Conservation (phyloP, 2,113 vertebrate genomes). For the Leucosticte australis region DNA sequence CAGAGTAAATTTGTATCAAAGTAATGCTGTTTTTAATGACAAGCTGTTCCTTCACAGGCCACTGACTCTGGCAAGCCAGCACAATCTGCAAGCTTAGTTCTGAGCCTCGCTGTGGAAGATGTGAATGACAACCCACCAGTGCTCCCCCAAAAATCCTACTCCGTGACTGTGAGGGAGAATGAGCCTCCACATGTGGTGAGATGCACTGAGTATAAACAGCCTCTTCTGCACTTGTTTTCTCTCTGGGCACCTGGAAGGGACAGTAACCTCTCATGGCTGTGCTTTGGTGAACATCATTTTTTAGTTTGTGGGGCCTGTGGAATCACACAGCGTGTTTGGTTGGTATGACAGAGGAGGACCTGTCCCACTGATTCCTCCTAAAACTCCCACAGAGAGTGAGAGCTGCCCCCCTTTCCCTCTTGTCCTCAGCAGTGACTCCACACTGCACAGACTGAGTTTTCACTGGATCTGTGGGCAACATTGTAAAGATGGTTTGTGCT, state of each 20-base stretch:
- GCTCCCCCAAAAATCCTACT: slow-evolving; percentile 32
- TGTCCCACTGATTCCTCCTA: background rate
- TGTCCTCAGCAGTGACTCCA: background rate
- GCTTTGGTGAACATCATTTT: accelerated
- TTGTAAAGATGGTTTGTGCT: background rate
- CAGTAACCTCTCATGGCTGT: background rate
- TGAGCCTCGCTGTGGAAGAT: slow-evolving; percentile 55
- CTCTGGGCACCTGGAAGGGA: background rate
- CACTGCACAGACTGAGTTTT: background rate
- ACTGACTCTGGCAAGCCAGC: slow-evolving; percentile 11
- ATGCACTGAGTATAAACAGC: background rate
- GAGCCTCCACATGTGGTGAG: slow-evolving; percentile 56
- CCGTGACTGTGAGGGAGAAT: slow-evolving; percentile 38
- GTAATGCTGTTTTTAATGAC: background rate
- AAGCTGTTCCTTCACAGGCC: slow-evolving; percentile 28
- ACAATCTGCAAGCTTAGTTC: background rate
- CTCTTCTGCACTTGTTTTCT: background rate
- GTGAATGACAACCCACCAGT: slow-evolving; percentile 60
- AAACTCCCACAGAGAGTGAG: background rate
- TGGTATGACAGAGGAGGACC: background rate
- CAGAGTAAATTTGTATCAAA: background rate
- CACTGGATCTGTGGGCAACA: background rate
- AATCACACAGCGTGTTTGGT: background rate
- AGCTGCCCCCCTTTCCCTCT: background rate
- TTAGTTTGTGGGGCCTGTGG: background rate